Conservation (phyloP, 2,797 vertebrate genomes). For the Pseudotriccus pelzelni region DNA sequence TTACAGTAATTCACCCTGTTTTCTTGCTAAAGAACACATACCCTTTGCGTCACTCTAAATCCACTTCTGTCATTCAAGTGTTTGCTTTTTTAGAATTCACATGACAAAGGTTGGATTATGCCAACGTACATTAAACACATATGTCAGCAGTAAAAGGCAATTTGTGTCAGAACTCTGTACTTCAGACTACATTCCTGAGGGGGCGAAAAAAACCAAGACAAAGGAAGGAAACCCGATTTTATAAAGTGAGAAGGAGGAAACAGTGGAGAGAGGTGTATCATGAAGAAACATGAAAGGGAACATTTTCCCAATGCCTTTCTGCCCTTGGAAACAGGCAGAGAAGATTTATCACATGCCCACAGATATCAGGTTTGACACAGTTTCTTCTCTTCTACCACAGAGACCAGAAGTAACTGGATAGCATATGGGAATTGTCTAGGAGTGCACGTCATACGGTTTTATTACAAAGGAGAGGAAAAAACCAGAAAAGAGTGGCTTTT, state of each 20-base stretch:
- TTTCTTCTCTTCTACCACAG: slow-evolving; percentile 6
- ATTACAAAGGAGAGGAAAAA: slow-evolving; percentile 36
- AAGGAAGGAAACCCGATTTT: neutral
- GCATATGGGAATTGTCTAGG: slow-evolving; percentile 23
- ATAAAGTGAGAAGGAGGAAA: neutral
- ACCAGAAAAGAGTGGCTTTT: neutral
- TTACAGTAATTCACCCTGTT: neutral
- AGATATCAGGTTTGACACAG: slow-evolving; percentile 1
- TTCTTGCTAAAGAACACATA: neutral
- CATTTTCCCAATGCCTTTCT: neutral
- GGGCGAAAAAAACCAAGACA: neutral
- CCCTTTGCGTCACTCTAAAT: neutral
- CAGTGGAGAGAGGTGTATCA: neutral
- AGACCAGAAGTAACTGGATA: slow-evolving; percentile 28
- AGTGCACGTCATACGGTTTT: neutral
- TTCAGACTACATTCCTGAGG: neutral
- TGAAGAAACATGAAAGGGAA: slow-evolving; percentile 23
- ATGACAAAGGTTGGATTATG: neutral
- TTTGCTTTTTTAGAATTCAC: neutral
- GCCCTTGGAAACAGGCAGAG: neutral
- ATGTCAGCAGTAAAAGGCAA: neutral
- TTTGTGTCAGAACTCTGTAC: neutral
- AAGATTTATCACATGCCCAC: neutral
- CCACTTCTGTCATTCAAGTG: neutral
- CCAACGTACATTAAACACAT: neutral